Evolutionary conservation across 2,113 vertebrate genomes (phyloP).

Genomic region (Bagarius yarrelli): DNA sequence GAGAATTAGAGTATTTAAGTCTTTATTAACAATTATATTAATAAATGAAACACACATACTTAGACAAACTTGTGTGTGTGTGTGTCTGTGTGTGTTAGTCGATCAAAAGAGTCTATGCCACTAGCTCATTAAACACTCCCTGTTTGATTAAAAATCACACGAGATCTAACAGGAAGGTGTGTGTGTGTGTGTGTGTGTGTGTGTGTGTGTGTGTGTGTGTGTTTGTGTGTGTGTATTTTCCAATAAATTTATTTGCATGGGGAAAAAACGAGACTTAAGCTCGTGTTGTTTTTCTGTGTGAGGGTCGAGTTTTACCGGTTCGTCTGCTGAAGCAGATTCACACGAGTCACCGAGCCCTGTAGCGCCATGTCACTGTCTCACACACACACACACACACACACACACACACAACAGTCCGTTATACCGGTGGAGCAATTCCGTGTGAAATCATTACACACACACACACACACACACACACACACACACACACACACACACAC

Average conservation of each 20-base stretch:
- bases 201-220: not conserved
- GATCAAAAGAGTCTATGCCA: not conserved
- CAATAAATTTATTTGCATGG: conserved; percentile 1
- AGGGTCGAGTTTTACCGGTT: conserved; percentile 34
- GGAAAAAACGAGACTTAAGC: not conserved
- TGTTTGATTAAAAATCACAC: not conserved
- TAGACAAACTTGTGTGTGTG: not conserved
- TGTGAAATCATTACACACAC: conserved; percentile 11
- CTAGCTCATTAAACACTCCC: too few species aligned
- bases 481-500: not conserved
- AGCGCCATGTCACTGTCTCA: conserved; percentile 14
- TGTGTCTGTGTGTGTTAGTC: not conserved
- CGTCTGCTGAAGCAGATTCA: conserved; percentile 12
- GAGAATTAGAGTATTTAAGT: too few species aligned
- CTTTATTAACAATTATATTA: too few species aligned
- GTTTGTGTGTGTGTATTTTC: not conserved
- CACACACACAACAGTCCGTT: conserved; percentile 28
- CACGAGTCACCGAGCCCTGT: conserved; percentile 24
- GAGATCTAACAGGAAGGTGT: not conserved
- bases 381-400: conserved; percentile 29
- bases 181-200: not conserved
- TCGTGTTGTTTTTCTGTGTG: not conserved
- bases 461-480: not conserved
- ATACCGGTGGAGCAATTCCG: conserved; percentile 17
- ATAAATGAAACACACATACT: not conserved